Evolutionary conservation across 2,113 vertebrate species (phyloP), one percentile per base, ranked within the genome.

Genomic region (Mirounga angustirostris): DNA sequence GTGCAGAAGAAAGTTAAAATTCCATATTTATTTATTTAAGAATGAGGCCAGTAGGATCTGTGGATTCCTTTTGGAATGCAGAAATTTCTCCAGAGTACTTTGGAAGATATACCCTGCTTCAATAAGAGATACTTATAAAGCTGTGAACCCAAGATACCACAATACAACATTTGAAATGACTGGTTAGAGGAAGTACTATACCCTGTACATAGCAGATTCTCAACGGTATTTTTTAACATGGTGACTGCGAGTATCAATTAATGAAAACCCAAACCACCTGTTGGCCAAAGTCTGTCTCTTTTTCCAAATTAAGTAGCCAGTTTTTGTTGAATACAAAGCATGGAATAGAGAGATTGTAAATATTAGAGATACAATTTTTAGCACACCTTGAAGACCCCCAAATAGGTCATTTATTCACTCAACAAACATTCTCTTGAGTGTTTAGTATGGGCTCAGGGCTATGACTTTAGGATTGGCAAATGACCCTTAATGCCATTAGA

Each of bases 41-140:
- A 78, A 88, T 5, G 52, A 73, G 33, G 80, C 58, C 13, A 69
- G 22, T 14, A 92, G 52, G 14, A 52, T 79, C 43, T 59, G 16
- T 30, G 0, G 36, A 78, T 54, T 94, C 21, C 52, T 96, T 89
- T 80, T 15, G 15, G 4, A 80, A 52, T n/a, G 50, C 7, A 79
- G 73, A 59, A 7, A 92, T 71, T 96, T 96, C 26, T 92, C 56
- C 67, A 5, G 21, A 67, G 54, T 80, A 13, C 76, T 94, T 94
- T 71, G 43, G 43, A 86, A 93, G 71, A 65, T 69, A 80, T 18
- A 36, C 14, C 50, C 59, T 8, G 18, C 36, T 93, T 89, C 15
- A 21, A 2, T 69, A 81, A 93, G 50, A 84, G 26, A 19, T n/a
- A 15, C 26, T 85, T 54, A 28, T 58, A 73, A 91, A 82, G 43